These are phyloP conservation scores for Eristalis intricaria DNA, from an alignment of 2,888 invertebrate genomes.

Conservation along the genomic window DNA sequence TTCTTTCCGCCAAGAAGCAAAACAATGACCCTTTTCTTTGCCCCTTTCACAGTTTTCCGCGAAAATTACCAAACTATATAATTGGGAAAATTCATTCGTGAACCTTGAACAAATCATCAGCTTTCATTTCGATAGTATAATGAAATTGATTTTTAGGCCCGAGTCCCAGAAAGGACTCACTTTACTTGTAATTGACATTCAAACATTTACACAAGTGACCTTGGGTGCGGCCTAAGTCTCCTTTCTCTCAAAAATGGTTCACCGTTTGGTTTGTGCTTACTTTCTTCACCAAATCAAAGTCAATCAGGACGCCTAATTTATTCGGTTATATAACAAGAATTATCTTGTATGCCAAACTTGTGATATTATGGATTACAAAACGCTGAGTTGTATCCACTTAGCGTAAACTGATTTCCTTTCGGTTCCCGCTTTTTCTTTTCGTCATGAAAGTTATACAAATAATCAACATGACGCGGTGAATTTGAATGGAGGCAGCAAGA, in stretches of 20 bases:
- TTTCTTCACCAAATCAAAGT: neutral
- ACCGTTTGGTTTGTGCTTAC: neutral
- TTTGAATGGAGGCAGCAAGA: slow-evolving; percentile 2
- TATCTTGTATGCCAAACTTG: neutral
- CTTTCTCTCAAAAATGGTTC: neutral
- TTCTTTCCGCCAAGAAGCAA: neutral
- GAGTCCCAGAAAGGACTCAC: neutral
- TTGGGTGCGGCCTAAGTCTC: neutral
- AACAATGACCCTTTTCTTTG: neutral
- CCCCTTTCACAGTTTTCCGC: neutral
- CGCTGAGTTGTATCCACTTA: neutral
- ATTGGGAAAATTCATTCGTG: neutral
- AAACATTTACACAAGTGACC: neutral
- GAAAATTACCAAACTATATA: neutral
- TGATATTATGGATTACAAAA: neutral
- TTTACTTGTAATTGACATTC: neutral
- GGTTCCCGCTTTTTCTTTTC: neutral
- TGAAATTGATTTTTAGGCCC: neutral
- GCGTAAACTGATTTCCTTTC: neutral
- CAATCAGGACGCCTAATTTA: neutral
- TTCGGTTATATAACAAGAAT: neutral
- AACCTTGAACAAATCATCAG: neutral
- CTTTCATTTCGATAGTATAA: neutral
- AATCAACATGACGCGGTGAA: slow-evolving; percentile 19
- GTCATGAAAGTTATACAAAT: slow-evolving; percentile 17